Evolutionary conservation across 2,888 invertebrate species (phyloP).

Genomic region (Latheticus oryzae): DNA sequence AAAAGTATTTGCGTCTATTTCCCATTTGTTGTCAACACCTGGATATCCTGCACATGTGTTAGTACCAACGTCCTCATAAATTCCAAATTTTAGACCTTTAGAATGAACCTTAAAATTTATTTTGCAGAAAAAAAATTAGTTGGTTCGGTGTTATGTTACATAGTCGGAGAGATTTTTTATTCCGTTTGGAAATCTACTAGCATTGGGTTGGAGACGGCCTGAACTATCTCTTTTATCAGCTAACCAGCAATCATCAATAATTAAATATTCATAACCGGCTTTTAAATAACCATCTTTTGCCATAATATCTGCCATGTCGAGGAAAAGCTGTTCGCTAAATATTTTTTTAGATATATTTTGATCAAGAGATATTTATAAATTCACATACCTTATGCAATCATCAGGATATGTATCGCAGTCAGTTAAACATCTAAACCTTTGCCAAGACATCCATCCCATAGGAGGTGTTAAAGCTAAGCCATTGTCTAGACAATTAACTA

Average conservation of each 20-base stretch:
- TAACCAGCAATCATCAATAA: slow-evolving; percentile 75
- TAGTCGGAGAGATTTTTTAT: slow-evolving; percentile 34
- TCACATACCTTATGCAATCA: slow-evolving; percentile 56
- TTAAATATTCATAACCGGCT: slow-evolving; percentile 72
- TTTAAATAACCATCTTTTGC: slow-evolving; percentile 71
- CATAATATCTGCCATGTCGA: slow-evolving; percentile 69
- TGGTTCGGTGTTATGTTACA: too few relatives aligned
- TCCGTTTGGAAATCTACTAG: slow-evolving; percentile 69
- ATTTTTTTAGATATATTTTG: background rate
- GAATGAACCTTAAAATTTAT: slow-evolving; percentile 72
- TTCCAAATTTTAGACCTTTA: slow-evolving; percentile 80
- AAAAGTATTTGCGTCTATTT: slow-evolving; percentile 77
- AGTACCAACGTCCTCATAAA: slow-evolving; percentile 84
- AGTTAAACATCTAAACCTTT: slow-evolving; percentile 73
- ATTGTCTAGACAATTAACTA: slow-evolving; percentile 68
- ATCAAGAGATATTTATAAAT: too few relatives aligned
- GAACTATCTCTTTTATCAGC: slow-evolving; percentile 65
- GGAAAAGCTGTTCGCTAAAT: slow-evolving; percentile 69
- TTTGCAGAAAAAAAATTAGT: too few relatives aligned
- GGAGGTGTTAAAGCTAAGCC: slow-evolving; percentile 75
- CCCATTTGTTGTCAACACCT: slow-evolving; percentile 74
- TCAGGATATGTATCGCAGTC: slow-evolving; percentile 71
- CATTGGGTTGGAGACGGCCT: slow-evolving; percentile 68
- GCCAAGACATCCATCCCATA: slow-evolving; percentile 80
- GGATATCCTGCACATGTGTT: slow-evolving; percentile 83